Evolutionary conservation across 2,113 vertebrate species (phyloP).

Genomic region (Gymnogyps californianus): DNA sequence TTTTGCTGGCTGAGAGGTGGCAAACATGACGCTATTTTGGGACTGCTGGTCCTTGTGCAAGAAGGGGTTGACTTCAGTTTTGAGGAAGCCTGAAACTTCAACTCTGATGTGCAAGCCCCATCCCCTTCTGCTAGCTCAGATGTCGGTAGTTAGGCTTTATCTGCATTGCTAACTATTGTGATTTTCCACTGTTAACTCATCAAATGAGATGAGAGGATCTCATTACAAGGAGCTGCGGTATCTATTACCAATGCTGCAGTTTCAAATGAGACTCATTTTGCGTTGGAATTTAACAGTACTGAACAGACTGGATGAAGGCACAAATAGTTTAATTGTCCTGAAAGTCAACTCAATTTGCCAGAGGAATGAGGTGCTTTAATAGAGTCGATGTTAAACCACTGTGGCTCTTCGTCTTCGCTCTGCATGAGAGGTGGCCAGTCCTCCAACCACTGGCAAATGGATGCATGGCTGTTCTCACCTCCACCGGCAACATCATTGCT

Average conservation of each 20-base stretch:
- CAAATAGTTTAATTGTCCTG: neutral
- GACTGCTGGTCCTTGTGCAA: neutral
- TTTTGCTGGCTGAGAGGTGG: neutral
- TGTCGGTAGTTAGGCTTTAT: neutral
- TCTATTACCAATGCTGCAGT: neutral
- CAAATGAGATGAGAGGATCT: neutral
- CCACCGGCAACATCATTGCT: neutral
- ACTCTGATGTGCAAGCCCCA: neutral
- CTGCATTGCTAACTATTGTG: neutral
- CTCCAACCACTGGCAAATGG: neutral
- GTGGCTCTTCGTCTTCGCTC: neutral
- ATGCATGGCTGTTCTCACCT: accelerated
- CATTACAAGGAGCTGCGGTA: neutral
- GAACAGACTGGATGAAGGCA: neutral
- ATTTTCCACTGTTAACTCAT: neutral
- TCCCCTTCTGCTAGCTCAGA: neutral
- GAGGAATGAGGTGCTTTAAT: neutral
- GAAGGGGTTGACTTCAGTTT: neutral
- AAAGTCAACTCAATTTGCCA: neutral
- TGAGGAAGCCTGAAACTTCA: neutral
- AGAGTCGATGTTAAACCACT: neutral
- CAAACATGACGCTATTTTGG: accelerated
- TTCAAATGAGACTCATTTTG: neutral
- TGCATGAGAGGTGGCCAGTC: neutral
- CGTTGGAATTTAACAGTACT: neutral